A percentile compares a stretch with the other conserved stretches of the same genome.
Evolutionary conservation across 2,113 vertebrate species (phyloP).

Genomic region (Centrocercus urophasianus): DNA sequence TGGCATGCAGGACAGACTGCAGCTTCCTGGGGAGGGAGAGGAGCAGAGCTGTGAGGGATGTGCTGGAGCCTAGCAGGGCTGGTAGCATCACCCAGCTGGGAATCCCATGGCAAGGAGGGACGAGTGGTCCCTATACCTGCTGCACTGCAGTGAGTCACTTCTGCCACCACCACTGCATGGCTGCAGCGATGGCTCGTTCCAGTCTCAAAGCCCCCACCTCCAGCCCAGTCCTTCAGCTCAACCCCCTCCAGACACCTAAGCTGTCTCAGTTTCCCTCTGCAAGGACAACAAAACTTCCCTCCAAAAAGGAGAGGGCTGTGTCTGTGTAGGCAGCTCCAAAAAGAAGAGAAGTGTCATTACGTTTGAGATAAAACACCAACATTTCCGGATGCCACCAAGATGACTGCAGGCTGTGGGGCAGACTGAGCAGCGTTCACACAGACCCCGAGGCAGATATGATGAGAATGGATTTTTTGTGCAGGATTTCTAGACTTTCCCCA

Average conservation of each 20-base stretch:
- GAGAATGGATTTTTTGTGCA: not conserved
- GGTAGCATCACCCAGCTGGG: not conserved
- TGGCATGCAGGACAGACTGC: accelerated
- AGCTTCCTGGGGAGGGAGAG: not conserved
- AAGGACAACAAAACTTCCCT: not conserved
- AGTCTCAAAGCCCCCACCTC: not conserved
- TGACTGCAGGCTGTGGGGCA: not conserved
- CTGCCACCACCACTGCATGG: not conserved
- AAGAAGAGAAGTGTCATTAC: not conserved
- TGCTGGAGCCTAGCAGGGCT: not conserved
- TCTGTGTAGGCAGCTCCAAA: not conserved
- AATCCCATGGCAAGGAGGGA: not conserved
- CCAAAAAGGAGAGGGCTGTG: not conserved
- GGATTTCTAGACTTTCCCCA: not conserved
- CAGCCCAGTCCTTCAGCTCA: not conserved
- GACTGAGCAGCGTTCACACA: accelerated
- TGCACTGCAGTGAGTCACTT: not conserved
- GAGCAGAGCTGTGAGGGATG: not conserved
- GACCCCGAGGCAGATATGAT: not conserved
- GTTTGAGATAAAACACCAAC: not conserved
- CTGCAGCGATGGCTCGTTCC: accelerated
- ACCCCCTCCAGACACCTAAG: not conserved
- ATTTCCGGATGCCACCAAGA: not conserved
- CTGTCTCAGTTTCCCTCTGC: not conserved
- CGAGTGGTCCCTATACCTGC: not conserved